Evolutionary conservation across 2,797 vertebrate species (phyloP).

Genomic region (Nyctalus aviator): DNA sequence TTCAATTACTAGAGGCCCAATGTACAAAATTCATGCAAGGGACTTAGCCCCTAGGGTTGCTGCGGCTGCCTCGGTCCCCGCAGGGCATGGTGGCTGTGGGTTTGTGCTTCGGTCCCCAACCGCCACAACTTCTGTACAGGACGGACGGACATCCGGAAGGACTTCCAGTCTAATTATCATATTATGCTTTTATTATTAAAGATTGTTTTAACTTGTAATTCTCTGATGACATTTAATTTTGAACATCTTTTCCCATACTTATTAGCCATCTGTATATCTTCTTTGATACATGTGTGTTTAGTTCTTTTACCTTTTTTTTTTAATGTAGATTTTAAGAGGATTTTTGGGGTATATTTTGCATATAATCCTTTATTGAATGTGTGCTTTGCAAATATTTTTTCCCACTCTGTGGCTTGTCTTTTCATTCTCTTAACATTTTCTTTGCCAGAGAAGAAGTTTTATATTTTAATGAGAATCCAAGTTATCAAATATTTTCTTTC

Average conservation of each 20-base stretch:
- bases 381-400: not conserved
- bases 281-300: not conserved
- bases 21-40: too few relatives aligned
- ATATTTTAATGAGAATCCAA: not conserved
- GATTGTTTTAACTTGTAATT: conserved; percentile 20
- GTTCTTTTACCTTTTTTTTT: not conserved
- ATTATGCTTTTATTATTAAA: too few relatives aligned
- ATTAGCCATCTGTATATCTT: not conserved
- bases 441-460: not conserved
- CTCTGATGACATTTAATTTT: not conserved
- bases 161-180: too few relatives aligned
- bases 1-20: not conserved
- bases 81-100: too few relatives aligned
- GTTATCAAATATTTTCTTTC: not conserved
- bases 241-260: not conserved
- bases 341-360: not conserved
- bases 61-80: too few relatives aligned
- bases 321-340: not conserved
- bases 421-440: not conserved
- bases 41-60: too few relatives aligned
- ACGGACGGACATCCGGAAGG: too few relatives aligned
- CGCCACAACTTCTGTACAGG: too few relatives aligned
- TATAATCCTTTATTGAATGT: not conserved
- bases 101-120: too few relatives aligned
- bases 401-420: not conserved